Evolutionary conservation across 2,797 vertebrate species (phyloP).

Genomic region (Ispidina lecontei): DNA sequence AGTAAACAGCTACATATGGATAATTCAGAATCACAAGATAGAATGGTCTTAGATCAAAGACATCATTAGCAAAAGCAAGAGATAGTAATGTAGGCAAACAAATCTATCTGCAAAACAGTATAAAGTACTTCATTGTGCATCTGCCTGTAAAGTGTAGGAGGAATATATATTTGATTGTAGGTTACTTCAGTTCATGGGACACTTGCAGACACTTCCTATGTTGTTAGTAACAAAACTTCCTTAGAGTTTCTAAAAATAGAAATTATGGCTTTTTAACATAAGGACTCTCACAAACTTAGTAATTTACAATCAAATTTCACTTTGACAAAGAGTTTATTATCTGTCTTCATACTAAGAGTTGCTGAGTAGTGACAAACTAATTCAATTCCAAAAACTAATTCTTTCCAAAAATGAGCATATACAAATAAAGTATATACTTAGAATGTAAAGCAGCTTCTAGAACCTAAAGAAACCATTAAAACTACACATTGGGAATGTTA

Average conservation of each 20-base stretch:
- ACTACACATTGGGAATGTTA: background rate
- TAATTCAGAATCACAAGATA: constrained; percentile 25
- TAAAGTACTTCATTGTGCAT: background rate
- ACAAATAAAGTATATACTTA: background rate
- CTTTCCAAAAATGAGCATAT: background rate
- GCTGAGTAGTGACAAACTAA: background rate
- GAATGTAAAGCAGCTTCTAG: background rate
- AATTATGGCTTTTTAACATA: background rate
- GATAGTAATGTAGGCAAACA: background rate
- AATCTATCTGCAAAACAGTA: constrained; percentile 22
- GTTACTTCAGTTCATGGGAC: background rate
- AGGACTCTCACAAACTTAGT: background rate
- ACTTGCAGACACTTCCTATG: constrained; percentile 12
- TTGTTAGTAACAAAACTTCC: constrained; percentile 50
- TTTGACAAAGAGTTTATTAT: background rate
- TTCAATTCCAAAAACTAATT: no score
- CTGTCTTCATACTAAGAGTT: background rate
- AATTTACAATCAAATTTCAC: background rate
- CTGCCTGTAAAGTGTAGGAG: constrained; percentile 12
- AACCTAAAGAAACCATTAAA: background rate
- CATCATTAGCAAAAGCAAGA: background rate
- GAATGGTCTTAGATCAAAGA: background rate
- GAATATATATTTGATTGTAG: background rate
- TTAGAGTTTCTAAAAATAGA: constrained; percentile 21
- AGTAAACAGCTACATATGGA: background rate